A percentile compares a stretch with the other conserved stretches of the same genome.
Conservation (phyloP, 2,797 vertebrate genomes). For the Malurus leucopterus region DNA sequence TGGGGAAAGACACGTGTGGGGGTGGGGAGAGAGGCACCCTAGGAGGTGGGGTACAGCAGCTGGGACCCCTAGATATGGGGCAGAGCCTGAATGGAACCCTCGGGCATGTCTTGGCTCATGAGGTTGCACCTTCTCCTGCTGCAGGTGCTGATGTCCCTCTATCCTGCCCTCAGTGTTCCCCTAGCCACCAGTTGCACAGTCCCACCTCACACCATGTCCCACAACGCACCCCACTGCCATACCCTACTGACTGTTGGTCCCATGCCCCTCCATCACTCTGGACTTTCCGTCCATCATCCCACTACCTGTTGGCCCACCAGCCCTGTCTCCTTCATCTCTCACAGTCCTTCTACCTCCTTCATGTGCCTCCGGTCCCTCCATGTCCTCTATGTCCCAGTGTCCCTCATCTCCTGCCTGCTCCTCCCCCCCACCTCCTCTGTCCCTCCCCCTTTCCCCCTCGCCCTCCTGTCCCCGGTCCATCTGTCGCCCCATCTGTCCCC, state of each 20-base stretch:
- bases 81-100: not conserved
- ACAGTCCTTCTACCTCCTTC: not conserved
- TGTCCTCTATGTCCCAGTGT: not conserved
- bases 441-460: not conserved
- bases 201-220: rapidly evolving
- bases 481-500: not conserved
- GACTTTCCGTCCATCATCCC: not conserved
- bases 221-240: not conserved
- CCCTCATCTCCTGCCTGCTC: not conserved
- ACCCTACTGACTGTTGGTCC: not conserved
- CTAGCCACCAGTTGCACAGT: rapidly evolving
- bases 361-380: not conserved
- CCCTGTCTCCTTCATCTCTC: not conserved
- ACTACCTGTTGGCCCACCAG: not conserved
- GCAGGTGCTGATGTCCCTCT: not conserved
- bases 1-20: not conserved
- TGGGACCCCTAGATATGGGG: not conserved
- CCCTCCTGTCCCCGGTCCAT: not conserved
- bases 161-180: no score
- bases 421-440: not conserved
- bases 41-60: not conserved
- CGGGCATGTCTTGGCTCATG: not conserved
- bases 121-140: not conserved
- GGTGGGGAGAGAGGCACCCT: not conserved
- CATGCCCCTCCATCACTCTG: not conserved